Conservation (phyloP, 2,888 invertebrate species). For the Perithous albicinctus region DNA sequence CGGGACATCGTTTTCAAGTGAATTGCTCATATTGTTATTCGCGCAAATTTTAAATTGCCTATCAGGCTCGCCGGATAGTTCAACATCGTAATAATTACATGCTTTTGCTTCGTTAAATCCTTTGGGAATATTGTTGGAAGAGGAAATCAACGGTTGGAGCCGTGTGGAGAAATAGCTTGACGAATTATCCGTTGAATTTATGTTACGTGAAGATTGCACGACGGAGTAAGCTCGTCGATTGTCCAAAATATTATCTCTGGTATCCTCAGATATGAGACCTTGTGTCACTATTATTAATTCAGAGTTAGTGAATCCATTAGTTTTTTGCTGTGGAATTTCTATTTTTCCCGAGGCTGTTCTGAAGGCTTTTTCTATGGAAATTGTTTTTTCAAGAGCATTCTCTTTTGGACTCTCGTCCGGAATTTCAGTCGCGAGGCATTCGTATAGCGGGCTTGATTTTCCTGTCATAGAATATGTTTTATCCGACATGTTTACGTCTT, state of each 20-base stretch:
- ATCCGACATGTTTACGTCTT: not conserved
- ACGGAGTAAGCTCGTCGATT: not conserved
- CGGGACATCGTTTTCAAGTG: not conserved
- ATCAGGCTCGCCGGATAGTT: not conserved
- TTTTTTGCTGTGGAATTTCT: not conserved
- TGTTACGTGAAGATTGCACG: not conserved
- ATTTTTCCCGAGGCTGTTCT: not conserved
- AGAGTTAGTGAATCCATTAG: not conserved
- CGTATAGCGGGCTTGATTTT: not conserved
- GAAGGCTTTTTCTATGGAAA: not conserved
- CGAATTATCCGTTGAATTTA: not conserved
- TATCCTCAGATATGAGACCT: not conserved
- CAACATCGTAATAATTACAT: conserved; percentile 3
- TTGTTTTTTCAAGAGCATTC: conserved; percentile 32
- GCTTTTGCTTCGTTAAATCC: not conserved
- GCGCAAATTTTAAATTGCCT: not conserved
- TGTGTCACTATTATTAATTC: not conserved
- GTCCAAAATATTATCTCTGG: not conserved
- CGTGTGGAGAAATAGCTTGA: not conserved
- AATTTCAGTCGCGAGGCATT: conserved; percentile 1
- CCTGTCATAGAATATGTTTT: conserved; percentile 33
- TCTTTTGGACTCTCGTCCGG: not conserved
- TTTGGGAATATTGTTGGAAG: not conserved
- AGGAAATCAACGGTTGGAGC: not conserved
- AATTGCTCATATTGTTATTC: not conserved